Conservation (phyloP, 2,797 vertebrate genomes). For the Eidolon dupreanum region DNA sequence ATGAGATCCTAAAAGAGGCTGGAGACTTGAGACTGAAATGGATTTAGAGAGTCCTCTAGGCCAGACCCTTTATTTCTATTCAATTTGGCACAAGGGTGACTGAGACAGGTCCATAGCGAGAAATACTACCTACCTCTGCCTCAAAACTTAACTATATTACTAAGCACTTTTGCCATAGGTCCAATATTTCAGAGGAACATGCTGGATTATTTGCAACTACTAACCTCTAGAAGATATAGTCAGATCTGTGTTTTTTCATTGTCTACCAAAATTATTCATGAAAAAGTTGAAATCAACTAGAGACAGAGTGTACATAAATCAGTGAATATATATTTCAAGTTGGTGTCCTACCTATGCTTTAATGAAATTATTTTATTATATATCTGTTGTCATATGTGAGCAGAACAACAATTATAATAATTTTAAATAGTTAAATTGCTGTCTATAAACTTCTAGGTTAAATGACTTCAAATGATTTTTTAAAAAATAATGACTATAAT, state of each 20-base stretch:
- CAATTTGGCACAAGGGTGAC: not conserved
- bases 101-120: not conserved
- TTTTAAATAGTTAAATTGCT: not conserved
- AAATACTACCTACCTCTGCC: not conserved
- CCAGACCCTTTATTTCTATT: not conserved
- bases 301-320: not conserved
- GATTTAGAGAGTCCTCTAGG: not conserved
- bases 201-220: not conserved
- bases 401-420: not conserved
- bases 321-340: not conserved
- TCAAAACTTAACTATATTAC: not conserved
- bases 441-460: not conserved
- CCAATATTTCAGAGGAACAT: constrained; percentile 26
- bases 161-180: not conserved
- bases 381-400: not conserved
- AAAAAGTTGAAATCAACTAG: not conserved
- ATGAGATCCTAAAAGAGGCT: not conserved
- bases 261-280: constrained; percentile 7
- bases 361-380: constrained; percentile 11
- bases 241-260: not conserved
- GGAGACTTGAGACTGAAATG: not conserved
- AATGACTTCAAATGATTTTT: constrained; percentile 15
- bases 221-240: not conserved
- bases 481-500: constrained; percentile 5
- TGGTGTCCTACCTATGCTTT: not conserved